Percentiles rank a stretch among this genome's conserved stretches.
Evolutionary conservation across 2,113 vertebrate species (phyloP).

Genomic region (Felis chaus): DNA sequence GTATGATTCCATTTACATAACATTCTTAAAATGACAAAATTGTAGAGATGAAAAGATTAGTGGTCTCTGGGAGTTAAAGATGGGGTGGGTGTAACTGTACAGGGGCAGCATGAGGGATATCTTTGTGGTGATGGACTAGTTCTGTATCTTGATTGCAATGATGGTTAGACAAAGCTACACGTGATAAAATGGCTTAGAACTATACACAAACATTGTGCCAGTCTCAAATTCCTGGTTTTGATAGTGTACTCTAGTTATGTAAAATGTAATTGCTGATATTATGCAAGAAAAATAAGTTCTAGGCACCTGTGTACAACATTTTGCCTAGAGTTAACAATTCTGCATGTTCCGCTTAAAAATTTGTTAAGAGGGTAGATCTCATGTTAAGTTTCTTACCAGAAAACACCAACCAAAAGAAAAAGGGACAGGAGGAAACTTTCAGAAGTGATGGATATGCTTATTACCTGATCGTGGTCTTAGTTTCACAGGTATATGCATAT

Average conservation of each 20-base stretch:
- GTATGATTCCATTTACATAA: slow-evolving; percentile 14
- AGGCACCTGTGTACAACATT: neutral
- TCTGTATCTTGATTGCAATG: neutral
- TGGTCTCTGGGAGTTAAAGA: neutral
- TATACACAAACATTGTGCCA: neutral
- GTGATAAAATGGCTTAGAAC: neutral
- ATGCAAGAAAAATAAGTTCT: neutral
- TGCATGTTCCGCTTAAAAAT: neutral
- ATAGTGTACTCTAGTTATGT: neutral
- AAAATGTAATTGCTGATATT: neutral
- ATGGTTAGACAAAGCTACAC: slow-evolving; percentile 12
- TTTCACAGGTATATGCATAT: neutral
- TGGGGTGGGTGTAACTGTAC: neutral
- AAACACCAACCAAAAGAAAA: neutral
- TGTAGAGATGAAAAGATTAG: neutral
- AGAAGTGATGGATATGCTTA: neutral
- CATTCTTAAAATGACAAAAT: slow-evolving; percentile 26
- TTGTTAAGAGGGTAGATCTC: neutral
- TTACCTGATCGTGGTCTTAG: neutral
- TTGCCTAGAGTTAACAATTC: neutral
- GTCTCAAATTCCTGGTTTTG: neutral
- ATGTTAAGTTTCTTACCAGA: neutral
- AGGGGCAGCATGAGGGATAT: neutral
- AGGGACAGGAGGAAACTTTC: neutral
- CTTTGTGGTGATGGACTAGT: neutral